phyloP scores from a whole-genome alignment of 2,113 vertebrate genomes.

The Antennarius striatus region DNA sequence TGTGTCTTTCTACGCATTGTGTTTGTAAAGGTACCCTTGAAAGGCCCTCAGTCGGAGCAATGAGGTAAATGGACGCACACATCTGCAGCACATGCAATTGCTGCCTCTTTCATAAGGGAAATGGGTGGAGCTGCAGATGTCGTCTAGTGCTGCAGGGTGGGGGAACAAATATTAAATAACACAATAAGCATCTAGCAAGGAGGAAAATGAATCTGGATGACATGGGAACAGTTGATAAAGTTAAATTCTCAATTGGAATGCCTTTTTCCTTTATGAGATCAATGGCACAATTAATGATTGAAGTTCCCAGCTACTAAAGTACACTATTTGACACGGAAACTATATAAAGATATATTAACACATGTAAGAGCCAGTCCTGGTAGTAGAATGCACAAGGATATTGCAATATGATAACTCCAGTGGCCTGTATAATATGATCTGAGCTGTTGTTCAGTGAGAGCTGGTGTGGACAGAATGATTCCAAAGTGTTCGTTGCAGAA shows the following conservation, averaged over 20 bases:
- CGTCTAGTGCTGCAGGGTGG: conserved; percentile 1
- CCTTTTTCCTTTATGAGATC: neutral
- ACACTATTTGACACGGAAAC: neutral
- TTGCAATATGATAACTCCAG: conserved; percentile 1
- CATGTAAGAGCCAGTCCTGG: neutral
- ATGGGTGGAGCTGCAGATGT: conserved; percentile 28
- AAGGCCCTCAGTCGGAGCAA: conserved; percentile 11
- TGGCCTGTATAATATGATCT: too few species aligned
- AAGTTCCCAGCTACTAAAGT: neutral
- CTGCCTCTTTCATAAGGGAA: conserved; percentile 14
- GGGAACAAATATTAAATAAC: conserved; percentile 26
- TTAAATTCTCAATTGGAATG: neutral
- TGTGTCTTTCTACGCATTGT: neutral
- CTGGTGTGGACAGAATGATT: too few species aligned
- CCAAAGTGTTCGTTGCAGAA: neutral
- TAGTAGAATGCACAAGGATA: neutral
- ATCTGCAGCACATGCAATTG: neutral
- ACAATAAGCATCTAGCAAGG: conserved; percentile 5
- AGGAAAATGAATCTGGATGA: conserved; percentile 5
- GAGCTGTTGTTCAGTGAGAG: neutral
- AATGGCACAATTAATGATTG: neutral
- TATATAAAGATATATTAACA: neutral
- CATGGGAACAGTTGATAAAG: conserved; percentile 18
- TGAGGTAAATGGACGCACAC: conserved; percentile 34
- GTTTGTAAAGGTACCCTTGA: conserved; percentile 1